Evolutionary conservation across 2,888 invertebrate species (phyloP).

Genomic region (Drosophila helvetica): DNA sequence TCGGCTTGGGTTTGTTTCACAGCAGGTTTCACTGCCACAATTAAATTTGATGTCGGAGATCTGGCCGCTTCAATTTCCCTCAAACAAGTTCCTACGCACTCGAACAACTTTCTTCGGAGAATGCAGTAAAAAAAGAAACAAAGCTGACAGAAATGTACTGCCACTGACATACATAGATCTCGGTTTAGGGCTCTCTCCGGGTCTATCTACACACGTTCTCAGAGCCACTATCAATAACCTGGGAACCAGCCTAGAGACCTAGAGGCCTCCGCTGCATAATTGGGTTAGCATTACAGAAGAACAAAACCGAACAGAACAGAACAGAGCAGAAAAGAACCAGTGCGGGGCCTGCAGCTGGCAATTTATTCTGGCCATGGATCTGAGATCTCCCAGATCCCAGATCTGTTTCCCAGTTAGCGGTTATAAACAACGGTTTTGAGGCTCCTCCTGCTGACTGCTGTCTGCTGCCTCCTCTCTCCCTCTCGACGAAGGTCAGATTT

Average conservation of each 20-base stretch:
- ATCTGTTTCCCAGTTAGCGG: constrained; percentile 59
- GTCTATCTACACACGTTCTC: constrained; percentile 48
- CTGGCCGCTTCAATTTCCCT: constrained; percentile 47
- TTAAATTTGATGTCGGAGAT: constrained; percentile 57
- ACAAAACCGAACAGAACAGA: constrained; percentile 18
- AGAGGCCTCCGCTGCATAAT: constrained; percentile 53
- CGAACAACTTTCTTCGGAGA: constrained; percentile 59
- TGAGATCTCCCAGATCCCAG: constrained; percentile 45
- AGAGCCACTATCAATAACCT: constrained; percentile 42
- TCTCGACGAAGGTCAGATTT: constrained; percentile 61
- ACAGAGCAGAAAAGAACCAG: constrained; percentile 27
- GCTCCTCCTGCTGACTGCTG: constrained; percentile 17
- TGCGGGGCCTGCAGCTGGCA: constrained; percentile 38
- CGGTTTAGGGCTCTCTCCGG: neutral
- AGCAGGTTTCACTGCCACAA: constrained; percentile 63
- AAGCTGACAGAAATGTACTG: constrained; percentile 18
- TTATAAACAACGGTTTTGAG: constrained; percentile 65
- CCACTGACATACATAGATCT: constrained; percentile 43
- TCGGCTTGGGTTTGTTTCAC: constrained; percentile 1
- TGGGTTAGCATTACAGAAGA: constrained; percentile 65
- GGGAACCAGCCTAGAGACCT: constrained; percentile 45
- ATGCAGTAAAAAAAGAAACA: constrained; percentile 43
- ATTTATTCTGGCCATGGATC: constrained; percentile 44
- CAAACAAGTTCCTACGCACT: constrained; percentile 48
- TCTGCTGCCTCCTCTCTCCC: constrained; percentile 30